Conservation (phyloP, 2,797 vertebrate genomes). For the Tinamus major region DNA sequence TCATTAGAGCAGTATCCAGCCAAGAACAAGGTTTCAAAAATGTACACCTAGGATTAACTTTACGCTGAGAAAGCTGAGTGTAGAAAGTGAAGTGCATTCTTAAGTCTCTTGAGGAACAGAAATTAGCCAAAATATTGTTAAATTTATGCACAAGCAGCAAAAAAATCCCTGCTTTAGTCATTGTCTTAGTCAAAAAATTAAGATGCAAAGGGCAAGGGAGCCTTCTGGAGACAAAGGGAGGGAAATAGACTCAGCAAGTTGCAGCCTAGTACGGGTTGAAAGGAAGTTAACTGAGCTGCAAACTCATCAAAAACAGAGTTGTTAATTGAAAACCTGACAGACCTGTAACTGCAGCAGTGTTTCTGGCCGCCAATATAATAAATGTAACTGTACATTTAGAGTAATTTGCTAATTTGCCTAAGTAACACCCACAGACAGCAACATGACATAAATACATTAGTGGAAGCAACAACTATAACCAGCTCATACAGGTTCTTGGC, state of each 20-base stretch:
- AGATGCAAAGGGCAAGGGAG: not conserved
- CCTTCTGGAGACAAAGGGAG: not conserved
- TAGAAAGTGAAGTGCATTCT: not conserved
- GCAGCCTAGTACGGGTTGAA: not conserved
- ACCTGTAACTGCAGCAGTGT: constrained; percentile 52
- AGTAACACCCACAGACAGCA: constrained; percentile 73
- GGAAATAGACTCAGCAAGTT: not conserved
- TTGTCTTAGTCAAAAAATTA: not conserved
- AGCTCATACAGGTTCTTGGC: not conserved
- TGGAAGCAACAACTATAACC: constrained; percentile 44
- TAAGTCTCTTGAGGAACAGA: not conserved
- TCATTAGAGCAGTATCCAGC: not conserved
- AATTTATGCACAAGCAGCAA: not conserved
- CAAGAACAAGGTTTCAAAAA: not conserved
- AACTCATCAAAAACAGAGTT: constrained; percentile 53
- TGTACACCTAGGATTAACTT: not conserved
- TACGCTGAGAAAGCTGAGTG: not conserved
- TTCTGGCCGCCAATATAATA: constrained; percentile 47
- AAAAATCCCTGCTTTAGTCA: not conserved
- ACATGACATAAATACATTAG: constrained; percentile 66
- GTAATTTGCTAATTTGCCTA: constrained; percentile 78
- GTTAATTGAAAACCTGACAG: constrained; percentile 65
- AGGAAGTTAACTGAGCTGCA: constrained; percentile 11
- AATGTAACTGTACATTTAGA: constrained; percentile 66
- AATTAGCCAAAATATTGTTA: not conserved